Evolutionary conservation across 2,797 vertebrate genomes (phyloP).

Genomic region (Micropoecilia bifurca): DNA sequence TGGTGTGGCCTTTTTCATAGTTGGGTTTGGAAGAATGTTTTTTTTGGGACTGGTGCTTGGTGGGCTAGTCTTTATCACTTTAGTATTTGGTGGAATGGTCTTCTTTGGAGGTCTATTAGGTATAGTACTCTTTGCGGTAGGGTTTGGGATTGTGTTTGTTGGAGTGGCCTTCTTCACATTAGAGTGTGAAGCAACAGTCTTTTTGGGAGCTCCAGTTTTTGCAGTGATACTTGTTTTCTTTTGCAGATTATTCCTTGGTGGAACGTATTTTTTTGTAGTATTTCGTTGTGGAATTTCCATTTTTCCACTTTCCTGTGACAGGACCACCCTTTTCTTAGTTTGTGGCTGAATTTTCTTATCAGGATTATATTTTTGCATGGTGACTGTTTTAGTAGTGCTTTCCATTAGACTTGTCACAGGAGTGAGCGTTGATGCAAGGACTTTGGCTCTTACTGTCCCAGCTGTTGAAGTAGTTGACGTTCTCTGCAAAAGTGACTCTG

Average conservation of each 20-base stretch:
- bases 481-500: slow-evolving; percentile 27
- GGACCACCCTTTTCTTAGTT: slow-evolving; percentile 18
- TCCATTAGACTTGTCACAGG: slow-evolving; percentile 20
- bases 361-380: slow-evolving; percentile 30
- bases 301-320: slow-evolving; percentile 12
- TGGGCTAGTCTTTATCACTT: slow-evolving; percentile 18
- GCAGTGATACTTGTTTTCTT: slow-evolving; percentile 15
- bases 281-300: slow-evolving; percentile 7
- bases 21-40: not conserved
- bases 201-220: not conserved
- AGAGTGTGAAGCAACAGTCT: not conserved
- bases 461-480: slow-evolving; percentile 32
- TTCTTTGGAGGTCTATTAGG: not conserved
- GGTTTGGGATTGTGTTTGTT: rapidly evolving
- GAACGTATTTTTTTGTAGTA: slow-evolving; percentile 10
- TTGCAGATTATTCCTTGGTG: slow-evolving; percentile 8
- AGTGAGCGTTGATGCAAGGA: slow-evolving; percentile 13
- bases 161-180: slow-evolving; percentile 17
- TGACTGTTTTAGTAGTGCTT: slow-evolving; percentile 23
- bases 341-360: slow-evolving; percentile 48
- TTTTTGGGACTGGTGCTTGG: slow-evolving; percentile 6
- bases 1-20: slow-evolving; percentile 11
- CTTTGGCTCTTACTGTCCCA: slow-evolving; percentile 6
- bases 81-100: not conserved
- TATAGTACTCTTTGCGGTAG: slow-evolving; percentile 3